Conservation (phyloP, 2,888 invertebrate genomes). For the Agriopis aurantiaria region DNA sequence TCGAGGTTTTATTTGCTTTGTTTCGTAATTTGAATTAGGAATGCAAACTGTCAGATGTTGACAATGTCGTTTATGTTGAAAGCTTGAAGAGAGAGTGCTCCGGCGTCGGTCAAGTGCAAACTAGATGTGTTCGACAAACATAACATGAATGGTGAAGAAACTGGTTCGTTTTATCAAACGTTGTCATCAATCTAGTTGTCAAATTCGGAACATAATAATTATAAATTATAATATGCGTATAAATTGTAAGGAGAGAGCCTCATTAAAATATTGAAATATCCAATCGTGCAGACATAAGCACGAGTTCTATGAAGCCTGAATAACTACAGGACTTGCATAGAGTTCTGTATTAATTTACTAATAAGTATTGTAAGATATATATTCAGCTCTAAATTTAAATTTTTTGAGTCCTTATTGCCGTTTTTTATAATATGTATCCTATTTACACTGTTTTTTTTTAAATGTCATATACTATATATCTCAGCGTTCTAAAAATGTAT, state of each 20-base stretch:
- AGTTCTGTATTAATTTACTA: too few species aligned
- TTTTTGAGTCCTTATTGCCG: too few species aligned
- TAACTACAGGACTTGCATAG: too few species aligned
- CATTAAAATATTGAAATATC: too few species aligned
- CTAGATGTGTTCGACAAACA: conserved; percentile 19
- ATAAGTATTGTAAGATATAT: too few species aligned
- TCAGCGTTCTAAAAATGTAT: too few species aligned
- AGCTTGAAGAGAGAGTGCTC: conserved; percentile 48
- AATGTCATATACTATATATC: too few species aligned
- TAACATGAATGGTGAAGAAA: conserved; percentile 21
- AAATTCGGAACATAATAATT: conserved; percentile 7
- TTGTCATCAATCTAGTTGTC: conserved; percentile 20
- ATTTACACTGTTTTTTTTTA: too few species aligned
- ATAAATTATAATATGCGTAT: neutral
- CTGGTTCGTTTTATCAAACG: conserved; percentile 23
- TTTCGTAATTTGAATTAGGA: conserved; percentile 58
- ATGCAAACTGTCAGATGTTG: conserved; percentile 50
- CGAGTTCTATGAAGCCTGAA: too few species aligned
- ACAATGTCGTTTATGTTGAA: conserved; percentile 51
- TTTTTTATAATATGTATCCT: too few species aligned
- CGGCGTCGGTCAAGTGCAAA: conserved; percentile 39
- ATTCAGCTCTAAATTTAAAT: too few species aligned
- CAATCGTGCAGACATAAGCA: too few species aligned
- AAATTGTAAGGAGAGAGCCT: conserved; percentile 4
- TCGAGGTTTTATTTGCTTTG: conserved; percentile 45